phyloP scores from a whole-genome alignment of 2,888 invertebrate genomes.

The Encarsia formosa region DNA sequence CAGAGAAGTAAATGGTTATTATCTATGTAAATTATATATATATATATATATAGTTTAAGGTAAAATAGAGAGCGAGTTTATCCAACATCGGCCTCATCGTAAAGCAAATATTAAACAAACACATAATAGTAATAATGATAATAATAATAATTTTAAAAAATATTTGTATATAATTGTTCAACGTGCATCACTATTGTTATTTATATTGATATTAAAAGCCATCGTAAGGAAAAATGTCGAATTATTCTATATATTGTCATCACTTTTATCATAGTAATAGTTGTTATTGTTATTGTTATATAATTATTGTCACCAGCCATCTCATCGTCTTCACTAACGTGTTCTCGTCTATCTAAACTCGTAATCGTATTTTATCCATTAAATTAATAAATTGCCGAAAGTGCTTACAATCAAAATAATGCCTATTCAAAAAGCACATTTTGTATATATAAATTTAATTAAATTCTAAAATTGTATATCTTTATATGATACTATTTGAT shows the following conservation, averaged over 20 bases:
- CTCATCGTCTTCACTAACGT: slow-evolving; percentile 7
- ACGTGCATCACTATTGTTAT: slow-evolving; percentile 23
- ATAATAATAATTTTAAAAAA: slow-evolving; percentile 5
- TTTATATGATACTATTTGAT: too few relatives aligned
- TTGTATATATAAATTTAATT: too few relatives aligned
- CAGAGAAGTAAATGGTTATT: neutral
- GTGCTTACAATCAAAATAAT: too few relatives aligned
- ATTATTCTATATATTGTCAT: slow-evolving; percentile 18
- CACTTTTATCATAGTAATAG: slow-evolving; percentile 17
- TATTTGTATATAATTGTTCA: slow-evolving; percentile 27
- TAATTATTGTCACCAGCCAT: slow-evolving; percentile 18
- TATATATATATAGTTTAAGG: neutral
- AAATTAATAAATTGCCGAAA: too few relatives aligned
- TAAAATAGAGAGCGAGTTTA: slow-evolving; percentile 17
- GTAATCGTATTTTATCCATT: too few relatives aligned
- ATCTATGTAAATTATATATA: slow-evolving; percentile 7
- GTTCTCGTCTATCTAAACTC: slow-evolving; percentile 19
- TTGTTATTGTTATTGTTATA: slow-evolving; percentile 25
- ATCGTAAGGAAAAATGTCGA: too few relatives aligned
- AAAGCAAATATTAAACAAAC: too few relatives aligned
- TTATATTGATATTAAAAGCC: slow-evolving; percentile 11
- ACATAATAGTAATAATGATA: neutral
- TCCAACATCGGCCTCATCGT: slow-evolving; percentile 24
- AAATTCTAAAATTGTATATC: too few relatives aligned
- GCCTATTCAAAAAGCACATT: too few relatives aligned